Conservation (phyloP, 1,140 invertebrate species). For the Trachelipus rathkii region DNA sequence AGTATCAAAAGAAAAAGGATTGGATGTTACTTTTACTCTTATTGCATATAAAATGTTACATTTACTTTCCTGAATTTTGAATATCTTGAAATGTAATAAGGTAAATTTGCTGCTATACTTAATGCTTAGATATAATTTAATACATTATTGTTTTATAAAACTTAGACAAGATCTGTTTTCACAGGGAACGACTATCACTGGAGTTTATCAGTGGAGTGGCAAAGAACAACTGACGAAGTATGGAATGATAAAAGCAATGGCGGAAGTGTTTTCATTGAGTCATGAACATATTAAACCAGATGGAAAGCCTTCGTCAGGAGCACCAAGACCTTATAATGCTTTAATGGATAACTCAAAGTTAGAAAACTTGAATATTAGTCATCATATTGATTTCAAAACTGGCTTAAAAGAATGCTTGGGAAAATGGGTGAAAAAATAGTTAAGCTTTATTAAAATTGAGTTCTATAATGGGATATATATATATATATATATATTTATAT, state of each 20-base stretch:
- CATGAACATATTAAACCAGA: conserved; percentile 51
- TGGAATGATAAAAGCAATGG: conserved; percentile 56
- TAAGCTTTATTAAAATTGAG: too few relatives aligned
- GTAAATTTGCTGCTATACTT: too few relatives aligned
- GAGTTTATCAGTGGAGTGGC: conserved; percentile 57
- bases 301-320: conserved; percentile 48
- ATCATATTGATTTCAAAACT: conserved; percentile 52
- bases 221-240: conserved; percentile 58
- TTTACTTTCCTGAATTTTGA: too few relatives aligned
- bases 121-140: too few relatives aligned
- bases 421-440: conserved; percentile 21
- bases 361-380: conserved; percentile 49
- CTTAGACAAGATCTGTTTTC: neutral
- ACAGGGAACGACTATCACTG: conserved; percentile 40
- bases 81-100: too few relatives aligned
- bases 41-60: too few relatives aligned
- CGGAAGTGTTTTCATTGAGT: conserved; percentile 51
- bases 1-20: too few relatives aligned
- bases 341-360: conserved; percentile 52
- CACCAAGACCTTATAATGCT: conserved; percentile 53
- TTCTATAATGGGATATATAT: too few relatives aligned
- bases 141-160: too few relatives aligned
- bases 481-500: too few relatives aligned
- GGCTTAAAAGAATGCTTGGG: conserved; percentile 49
- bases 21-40: too few relatives aligned